These are phyloP conservation scores for Alethe diademata DNA, from an alignment of 2,113 vertebrate genomes.

Conservation along the genomic window DNA sequence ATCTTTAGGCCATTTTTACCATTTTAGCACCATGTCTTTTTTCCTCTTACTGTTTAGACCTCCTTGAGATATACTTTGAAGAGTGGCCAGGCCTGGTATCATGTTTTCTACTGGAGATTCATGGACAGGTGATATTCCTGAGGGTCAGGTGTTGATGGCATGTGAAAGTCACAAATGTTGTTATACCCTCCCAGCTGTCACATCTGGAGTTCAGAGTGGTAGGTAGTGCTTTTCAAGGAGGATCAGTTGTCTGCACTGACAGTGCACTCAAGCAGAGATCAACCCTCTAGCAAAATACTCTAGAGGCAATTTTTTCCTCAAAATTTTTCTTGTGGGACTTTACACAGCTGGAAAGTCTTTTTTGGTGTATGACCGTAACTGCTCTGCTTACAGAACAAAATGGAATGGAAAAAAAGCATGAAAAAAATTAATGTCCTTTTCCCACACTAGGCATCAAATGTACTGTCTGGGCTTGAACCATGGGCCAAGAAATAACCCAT, in stretches of 20 bases:
- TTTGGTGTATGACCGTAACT: neutral
- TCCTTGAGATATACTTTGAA: neutral
- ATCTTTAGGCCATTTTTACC: neutral
- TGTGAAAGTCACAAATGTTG: neutral
- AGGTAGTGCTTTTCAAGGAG: accelerated
- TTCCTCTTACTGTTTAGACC: neutral
- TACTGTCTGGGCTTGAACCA: neutral
- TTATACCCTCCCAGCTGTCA: neutral
- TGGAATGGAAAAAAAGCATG: neutral
- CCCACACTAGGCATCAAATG: neutral
- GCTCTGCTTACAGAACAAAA: neutral
- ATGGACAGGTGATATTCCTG: neutral
- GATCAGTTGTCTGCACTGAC: neutral
- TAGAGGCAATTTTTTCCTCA: neutral
- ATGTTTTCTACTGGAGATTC: neutral
- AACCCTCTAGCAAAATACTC: neutral
- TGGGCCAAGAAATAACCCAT: neutral
- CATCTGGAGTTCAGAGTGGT: neutral
- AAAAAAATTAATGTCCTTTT: neutral
- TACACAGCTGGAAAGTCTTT: neutral
- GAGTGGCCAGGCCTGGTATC: neutral
- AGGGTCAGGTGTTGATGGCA: neutral
- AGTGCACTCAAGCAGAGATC: neutral
- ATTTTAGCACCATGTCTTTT: neutral
- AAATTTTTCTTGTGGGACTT: neutral